These are phyloP conservation scores for Onthophagus sagittarius DNA, from an alignment of 2,888 invertebrate species.

Conservation along the genomic window DNA sequence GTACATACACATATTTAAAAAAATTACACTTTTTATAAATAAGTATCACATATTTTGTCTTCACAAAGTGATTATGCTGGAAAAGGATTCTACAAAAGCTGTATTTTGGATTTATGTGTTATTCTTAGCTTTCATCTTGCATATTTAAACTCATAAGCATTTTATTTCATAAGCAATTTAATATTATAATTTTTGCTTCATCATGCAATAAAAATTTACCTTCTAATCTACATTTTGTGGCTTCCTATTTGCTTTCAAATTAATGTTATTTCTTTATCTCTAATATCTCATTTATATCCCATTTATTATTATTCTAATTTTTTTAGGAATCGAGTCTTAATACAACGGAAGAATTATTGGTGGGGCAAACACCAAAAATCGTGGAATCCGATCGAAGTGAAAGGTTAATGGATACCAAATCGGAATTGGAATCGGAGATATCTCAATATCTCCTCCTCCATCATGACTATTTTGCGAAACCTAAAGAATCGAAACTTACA, in stretches of 20 bases:
- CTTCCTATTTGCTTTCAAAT: background rate
- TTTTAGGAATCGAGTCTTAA: constrained; percentile 46
- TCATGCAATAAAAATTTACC: no score
- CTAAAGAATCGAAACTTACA: constrained; percentile 22
- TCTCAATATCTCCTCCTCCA: constrained; percentile 43
- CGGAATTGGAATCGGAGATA: constrained; percentile 36
- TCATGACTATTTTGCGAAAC: constrained; percentile 43
- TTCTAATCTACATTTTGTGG: no score
- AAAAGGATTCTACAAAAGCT: no score
- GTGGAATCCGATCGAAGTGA: constrained; percentile 74
- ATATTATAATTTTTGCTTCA: no score
- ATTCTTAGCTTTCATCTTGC: no score
- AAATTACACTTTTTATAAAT: no score
- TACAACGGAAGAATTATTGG: constrained; percentile 65
- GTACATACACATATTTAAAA: background rate
- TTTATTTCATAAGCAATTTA: no score
- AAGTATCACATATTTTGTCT: no score
- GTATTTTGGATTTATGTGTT: no score
- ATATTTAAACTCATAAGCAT: no score
- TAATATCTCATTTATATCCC: background rate
- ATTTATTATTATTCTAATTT: background rate
- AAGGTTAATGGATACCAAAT: constrained; percentile 44
- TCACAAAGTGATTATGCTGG: no score
- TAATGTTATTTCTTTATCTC: background rate
- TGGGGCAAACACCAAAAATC: constrained; percentile 82